Base-by-base conservation (phyloP, 2,113 vertebrate genomes). In the Mormyrus iriodes region DNA sequence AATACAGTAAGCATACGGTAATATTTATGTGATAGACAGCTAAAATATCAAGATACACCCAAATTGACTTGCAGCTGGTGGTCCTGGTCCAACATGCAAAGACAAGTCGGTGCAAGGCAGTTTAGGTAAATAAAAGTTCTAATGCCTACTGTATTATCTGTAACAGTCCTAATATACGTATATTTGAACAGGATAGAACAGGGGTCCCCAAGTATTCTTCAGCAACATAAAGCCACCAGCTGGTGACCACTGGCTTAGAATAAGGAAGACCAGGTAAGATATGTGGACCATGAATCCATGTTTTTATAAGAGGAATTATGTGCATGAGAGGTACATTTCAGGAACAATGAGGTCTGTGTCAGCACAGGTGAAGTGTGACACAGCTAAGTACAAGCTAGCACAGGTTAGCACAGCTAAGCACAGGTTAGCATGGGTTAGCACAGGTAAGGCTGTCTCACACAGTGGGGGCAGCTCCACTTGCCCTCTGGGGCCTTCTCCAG, bases 401-500 rank as follows among this genome's bases (percentile, higher is more conserved):
- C 85, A 55, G 85, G 13, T 53, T 42, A 87, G 21, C 8, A 17
- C 31, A 79, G 31, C 19, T 84, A 46, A 21, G 19, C 19, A 84
- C 82, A 46, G 17, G n/a, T 76, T 9, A 27, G 69, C n/a, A 76
- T 4, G 6, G 39, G 24, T 51, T 15, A 24, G 49, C 51, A 3
- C 51, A 86, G 52, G 51, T 53, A 86, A 87, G 55, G 21, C 53
- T 7, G 39, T 93, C 98, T 97, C 95, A 99, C 98, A 6, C 98
- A 99, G 95, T 99, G 98, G 0, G 98, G 98, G 92, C 98, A 99
- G 95, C 98, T 99, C 98, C 98, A 99, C 92, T 97, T 99, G 90
- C 98, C 98, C 96, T 99, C 97, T 0, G 98, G 98, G 39, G 98
- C 98, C 92, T 98, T 99, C 95, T 99, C 98, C 95, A 99, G 94